Evolutionary conservation across 2,113 vertebrate genomes (phyloP).

Genomic region (Microtus ochrogaster): DNA sequence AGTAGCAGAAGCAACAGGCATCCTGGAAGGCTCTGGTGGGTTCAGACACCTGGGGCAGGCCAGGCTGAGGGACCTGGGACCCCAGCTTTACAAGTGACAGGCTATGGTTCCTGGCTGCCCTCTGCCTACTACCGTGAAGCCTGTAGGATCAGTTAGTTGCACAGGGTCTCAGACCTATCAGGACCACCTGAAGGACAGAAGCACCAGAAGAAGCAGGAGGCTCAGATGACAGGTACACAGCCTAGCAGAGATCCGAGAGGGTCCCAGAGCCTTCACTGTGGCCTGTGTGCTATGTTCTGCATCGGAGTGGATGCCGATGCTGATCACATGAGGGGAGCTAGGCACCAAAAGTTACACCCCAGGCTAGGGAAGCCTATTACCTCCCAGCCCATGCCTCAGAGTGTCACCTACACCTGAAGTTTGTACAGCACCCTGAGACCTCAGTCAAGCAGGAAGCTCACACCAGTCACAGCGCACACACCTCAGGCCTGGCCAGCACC

Average conservation of each 20-base stretch:
- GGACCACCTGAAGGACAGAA: constrained; percentile 91
- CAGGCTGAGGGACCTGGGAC: constrained; percentile 80
- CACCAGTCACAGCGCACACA: not conserved
- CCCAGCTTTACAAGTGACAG: constrained; percentile 83
- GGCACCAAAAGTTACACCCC: constrained; percentile 90
- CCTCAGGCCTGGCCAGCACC: not conserved
- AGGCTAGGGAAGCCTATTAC: constrained; percentile 92
- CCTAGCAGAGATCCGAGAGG: constrained; percentile 79
- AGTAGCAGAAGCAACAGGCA: constrained; percentile 64
- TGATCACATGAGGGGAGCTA: constrained; percentile 86
- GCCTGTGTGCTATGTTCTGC: constrained; percentile 90
- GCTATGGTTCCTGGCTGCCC: constrained; percentile 83
- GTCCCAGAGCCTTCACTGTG: constrained; percentile 86
- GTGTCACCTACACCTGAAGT: constrained; percentile 70
- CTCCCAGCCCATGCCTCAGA: constrained; percentile 87
- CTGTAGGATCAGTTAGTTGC: constrained; percentile 94
- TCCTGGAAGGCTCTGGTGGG: constrained; percentile 68
- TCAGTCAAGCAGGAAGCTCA: constrained; percentile 37
- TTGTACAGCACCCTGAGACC: constrained; percentile 1
- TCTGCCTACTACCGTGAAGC: constrained; percentile 92
- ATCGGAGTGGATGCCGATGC: constrained; percentile 87
- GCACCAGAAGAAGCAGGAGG: constrained; percentile 91
- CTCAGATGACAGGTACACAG: constrained; percentile 85
- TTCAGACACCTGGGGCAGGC: constrained; percentile 85
- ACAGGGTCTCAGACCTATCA: constrained; percentile 90